Evolutionary conservation across 2,113 vertebrate species (phyloP).

Genomic region (Percina caprodes): DNA sequence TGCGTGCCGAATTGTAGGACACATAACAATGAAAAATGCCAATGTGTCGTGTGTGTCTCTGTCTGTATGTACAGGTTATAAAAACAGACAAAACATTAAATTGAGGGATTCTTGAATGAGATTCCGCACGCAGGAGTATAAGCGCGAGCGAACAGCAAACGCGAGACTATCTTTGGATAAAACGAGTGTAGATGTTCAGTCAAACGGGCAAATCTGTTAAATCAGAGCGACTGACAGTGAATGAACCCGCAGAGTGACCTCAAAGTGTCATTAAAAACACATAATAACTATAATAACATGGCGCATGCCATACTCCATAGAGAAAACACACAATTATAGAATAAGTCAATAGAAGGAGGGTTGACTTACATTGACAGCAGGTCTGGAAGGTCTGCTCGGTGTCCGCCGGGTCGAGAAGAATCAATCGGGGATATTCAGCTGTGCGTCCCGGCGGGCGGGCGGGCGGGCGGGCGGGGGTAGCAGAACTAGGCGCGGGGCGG

Average conservation of each 20-base stretch:
- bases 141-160: no score
- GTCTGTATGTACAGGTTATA: fast-evolving
- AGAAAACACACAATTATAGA: background rate
- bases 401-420: background rate
- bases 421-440: background rate
- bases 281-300: fast-evolving
- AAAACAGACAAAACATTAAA: background rate
- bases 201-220: fast-evolving
- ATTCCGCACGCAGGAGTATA: background rate
- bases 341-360: background rate
- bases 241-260: background rate
- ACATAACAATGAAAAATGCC: fast-evolving
- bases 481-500: background rate
- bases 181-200: background rate
- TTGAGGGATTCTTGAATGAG: background rate
- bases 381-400: background rate
- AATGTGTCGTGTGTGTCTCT: fast-evolving
- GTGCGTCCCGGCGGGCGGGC: no score
- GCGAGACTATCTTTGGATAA: background rate
- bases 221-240: background rate
- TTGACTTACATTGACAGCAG: constrained; percentile 56
- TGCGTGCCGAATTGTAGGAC: background rate
- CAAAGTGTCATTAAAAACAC: fast-evolving
- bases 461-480: background rate
- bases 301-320: background rate